Evolutionary conservation across 1,140 invertebrate species (phyloP).

Genomic region (Parapsyche elsis): DNA sequence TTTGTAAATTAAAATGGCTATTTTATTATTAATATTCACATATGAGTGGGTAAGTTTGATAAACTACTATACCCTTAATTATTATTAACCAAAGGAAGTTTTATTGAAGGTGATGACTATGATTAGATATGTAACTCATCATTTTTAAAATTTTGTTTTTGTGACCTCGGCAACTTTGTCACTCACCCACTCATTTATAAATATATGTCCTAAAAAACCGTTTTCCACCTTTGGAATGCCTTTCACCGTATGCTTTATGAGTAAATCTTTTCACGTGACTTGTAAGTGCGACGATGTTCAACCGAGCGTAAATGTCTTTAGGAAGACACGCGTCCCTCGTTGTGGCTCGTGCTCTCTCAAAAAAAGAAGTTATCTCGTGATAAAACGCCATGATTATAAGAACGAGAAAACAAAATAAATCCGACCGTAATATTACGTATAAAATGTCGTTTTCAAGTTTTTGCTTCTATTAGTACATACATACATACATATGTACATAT

Average conservation of each 20-base stretch:
- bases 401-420: not conserved
- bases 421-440: not conserved
- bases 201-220: conserved; percentile 5
- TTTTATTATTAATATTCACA: no score
- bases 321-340: conserved; percentile 31
- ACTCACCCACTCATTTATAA: no score
- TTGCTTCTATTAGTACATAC: not conserved
- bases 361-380: conserved; percentile 11
- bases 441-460: not conserved
- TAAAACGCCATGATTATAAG: not conserved
- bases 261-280: conserved; percentile 22
- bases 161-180: no score
- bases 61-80: no score
- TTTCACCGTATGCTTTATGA: conserved; percentile 9
- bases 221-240: conserved; percentile 5
- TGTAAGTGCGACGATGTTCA: not conserved
- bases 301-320: conserved; percentile 32
- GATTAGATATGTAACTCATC: no score
- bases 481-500: no score
- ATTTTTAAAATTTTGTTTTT: no score
- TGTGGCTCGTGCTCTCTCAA: conserved; percentile 6
- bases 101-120: no score
- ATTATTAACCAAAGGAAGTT: no score
- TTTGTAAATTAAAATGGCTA: no score
- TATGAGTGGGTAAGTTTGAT: no score